These are phyloP conservation scores for Lepisosteus osseus DNA, from an alignment of 2,113 vertebrate genomes.

Conservation along the genomic window DNA sequence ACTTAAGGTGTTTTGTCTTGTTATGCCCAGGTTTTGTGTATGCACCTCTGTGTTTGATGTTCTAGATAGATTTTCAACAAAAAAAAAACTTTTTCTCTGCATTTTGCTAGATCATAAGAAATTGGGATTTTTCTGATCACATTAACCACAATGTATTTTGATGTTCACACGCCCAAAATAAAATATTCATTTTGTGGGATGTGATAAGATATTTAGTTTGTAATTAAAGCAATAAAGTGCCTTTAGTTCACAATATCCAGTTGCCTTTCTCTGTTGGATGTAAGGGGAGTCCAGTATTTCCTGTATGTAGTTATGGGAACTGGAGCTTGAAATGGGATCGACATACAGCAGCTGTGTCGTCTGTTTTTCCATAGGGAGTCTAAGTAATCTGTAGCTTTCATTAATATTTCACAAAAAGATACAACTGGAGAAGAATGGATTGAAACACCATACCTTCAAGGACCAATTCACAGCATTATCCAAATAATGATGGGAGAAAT, in stretches of 20 bases:
- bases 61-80: no score
- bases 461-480: background rate
- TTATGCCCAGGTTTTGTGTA: no score
- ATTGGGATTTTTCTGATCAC: background rate
- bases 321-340: background rate
- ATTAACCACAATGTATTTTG: background rate
- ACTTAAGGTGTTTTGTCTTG: no score
- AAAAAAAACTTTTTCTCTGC: background rate
- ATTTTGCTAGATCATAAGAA: background rate
- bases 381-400: background rate
- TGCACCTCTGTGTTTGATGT: no score
- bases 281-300: background rate
- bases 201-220: background rate
- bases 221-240: background rate
- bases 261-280: background rate
- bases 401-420: conserved; percentile 13
- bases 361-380: background rate
- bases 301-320: background rate
- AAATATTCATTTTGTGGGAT: background rate
- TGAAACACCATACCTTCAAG: background rate
- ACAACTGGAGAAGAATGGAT: background rate
- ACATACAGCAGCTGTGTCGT: background rate
- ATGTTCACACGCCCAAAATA: background rate
- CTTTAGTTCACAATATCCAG: background rate
- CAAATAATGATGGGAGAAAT: background rate